Conservation (phyloP, 2,113 vertebrate genomes). For the Zapornia atra region DNA sequence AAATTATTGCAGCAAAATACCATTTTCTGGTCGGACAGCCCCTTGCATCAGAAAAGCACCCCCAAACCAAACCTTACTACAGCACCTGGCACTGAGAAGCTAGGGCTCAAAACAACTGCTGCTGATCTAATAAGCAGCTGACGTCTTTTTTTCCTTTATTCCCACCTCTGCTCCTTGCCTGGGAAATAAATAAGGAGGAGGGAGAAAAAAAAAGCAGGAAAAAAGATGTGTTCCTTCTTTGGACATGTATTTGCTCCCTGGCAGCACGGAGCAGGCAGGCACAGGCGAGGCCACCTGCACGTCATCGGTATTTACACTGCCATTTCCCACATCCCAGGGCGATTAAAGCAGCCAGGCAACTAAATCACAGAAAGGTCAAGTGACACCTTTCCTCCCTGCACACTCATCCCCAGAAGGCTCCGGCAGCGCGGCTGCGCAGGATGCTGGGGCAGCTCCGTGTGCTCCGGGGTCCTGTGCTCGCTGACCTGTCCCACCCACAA, state of each 20-base stretch:
- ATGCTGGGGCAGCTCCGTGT: rapidly evolving
- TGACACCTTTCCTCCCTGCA: not conserved
- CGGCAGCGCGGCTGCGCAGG: not conserved
- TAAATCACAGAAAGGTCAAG: not conserved
- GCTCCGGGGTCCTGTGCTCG: not conserved
- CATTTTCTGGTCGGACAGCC: not conserved
- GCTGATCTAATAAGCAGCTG: conserved; percentile 11
- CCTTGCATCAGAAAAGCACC: not conserved
- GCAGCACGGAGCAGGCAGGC: not conserved
- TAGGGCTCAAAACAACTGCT: not conserved
- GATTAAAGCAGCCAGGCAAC: not conserved
- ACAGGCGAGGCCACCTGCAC: not conserved
- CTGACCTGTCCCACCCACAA: not conserved
- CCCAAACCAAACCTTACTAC: not conserved
- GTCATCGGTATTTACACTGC: not conserved
- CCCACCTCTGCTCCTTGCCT: not conserved
- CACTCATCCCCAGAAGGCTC: not conserved
- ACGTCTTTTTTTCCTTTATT: not conserved
- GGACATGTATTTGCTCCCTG: not conserved
- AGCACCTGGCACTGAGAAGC: not conserved
- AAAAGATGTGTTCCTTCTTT: not conserved
- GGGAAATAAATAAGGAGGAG: not conserved
- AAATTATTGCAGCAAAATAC: not conserved
- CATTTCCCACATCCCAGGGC: not conserved
- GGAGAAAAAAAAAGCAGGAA: not conserved